Evolutionary conservation across 2,888 invertebrate genomes (phyloP), one percentile per base, ranked within the genome.

Genomic region (Eumerus sabulonum): DNA sequence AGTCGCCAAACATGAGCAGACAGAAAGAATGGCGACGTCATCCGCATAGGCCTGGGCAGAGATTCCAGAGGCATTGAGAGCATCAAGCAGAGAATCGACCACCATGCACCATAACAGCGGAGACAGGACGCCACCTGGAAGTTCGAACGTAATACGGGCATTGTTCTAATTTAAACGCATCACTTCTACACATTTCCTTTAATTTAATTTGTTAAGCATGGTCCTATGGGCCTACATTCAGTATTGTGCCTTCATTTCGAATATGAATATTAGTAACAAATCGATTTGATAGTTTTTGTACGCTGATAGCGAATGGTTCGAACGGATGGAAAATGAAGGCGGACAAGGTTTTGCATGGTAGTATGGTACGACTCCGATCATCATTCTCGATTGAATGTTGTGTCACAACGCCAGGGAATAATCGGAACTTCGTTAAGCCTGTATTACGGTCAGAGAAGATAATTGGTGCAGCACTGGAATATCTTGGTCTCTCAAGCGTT

Each of bases 291-390:
- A 96, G 95, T 84, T 98, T 91, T 87, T 98, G 98, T 9, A 98
- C 96, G 85, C 97, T 98, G 82, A 98, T 96, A 9, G 97, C 95
- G 89, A 98, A 97, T 0, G 98, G 98, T 89, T 98, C 98, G 12
- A 94, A 95, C 0, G 98, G 98, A 90, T 98, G 98, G 89, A 97
- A 98, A 9, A 97, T 97, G 87, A 98, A 98, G 14, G 98, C 97
- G 4, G 98, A 97, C 12, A 98, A 91, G 82, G 82, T 19, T 27
- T 70, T 57, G 1, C 50, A 51, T 19, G 35, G 11, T 36, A 40
- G 40, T 27, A 13, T 1, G 48, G 50, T 13, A 14, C 48, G 13
- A 38, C 36, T 3, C 14, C 9, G 60, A 0, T 59, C 44, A 16
- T 12, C 9, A 14, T 38, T 17, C 40, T 42, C 62, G 47, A 16